A percentile compares a stretch with the other conserved stretches of the same genome.
Conservation (phyloP, 2,888 invertebrate genomes). For the Notodonta dromedarius region DNA sequence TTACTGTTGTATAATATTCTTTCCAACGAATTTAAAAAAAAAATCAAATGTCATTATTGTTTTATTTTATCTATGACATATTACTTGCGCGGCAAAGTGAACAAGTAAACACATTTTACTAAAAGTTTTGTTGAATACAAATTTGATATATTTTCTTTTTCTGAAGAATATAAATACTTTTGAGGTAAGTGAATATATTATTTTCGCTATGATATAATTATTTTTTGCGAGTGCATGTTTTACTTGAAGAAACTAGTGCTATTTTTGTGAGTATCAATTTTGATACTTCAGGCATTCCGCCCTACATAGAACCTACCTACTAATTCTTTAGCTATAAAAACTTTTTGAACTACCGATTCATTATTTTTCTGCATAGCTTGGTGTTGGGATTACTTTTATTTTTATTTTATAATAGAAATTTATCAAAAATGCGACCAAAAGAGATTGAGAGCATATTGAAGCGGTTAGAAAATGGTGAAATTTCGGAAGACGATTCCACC, state of each 20-base stretch:
- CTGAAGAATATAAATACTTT: constrained; percentile 34
- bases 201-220: constrained; percentile 42
- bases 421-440: constrained; percentile 46
- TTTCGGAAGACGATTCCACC: constrained; percentile 45
- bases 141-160: constrained; percentile 23
- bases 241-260: constrained; percentile 44
- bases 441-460: constrained; percentile 43
- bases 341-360: constrained; percentile 30
- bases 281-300: constrained; percentile 46
- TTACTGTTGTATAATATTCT: too few species aligned
- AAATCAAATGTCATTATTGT: too few species aligned
- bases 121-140: too few species aligned
- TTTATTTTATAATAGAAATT: constrained; percentile 41
- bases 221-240: constrained; percentile 39
- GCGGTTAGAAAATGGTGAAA: constrained; percentile 32
- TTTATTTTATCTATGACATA: too few species aligned
- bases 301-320: constrained; percentile 43
- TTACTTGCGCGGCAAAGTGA: too few species aligned
- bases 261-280: constrained; percentile 40
- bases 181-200: constrained; percentile 45
- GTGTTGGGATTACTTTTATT: constrained; percentile 42
- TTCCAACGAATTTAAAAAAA: too few species aligned
- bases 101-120: too few species aligned
- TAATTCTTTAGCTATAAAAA: constrained; percentile 36
- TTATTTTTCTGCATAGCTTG: constrained; percentile 41